Percentiles rank a stretch among this genome's conserved stretches.
Conservation (phyloP, 2,888 invertebrate species). For the Bimastos eiseni region DNA sequence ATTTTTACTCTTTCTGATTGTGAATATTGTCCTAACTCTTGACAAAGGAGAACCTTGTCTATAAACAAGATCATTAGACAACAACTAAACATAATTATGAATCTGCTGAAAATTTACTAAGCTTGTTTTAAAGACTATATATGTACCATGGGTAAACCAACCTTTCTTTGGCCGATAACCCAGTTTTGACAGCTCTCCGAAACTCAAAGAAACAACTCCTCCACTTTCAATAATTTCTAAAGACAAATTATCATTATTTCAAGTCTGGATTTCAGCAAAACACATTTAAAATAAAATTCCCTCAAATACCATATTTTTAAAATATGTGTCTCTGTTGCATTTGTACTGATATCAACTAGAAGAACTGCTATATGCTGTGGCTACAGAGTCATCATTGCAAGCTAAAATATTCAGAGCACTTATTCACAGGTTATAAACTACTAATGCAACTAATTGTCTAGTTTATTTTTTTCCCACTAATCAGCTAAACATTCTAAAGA, state of each 20-base stretch:
- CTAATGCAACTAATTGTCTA: not conserved
- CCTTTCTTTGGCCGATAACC: conserved; percentile 17
- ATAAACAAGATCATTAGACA: not conserved
- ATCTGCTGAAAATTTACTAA: not conserved
- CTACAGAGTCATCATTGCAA: not conserved
- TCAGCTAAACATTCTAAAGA: not conserved
- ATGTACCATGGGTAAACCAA: conserved; percentile 14
- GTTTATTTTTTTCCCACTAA: not conserved
- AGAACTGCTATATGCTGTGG: not conserved
- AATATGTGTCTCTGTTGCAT: too few species aligned
- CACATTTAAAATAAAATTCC: not conserved
- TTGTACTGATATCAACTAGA: not conserved
- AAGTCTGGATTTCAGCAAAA: conserved; percentile 16
- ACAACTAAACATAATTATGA: not conserved
- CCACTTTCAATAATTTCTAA: conserved; percentile 10
- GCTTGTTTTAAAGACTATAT: not conserved
- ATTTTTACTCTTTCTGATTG: too few species aligned
- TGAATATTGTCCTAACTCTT: too few species aligned
- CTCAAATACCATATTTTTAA: not conserved
- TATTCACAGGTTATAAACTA: not conserved
- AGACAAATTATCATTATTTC: conserved; percentile 22
- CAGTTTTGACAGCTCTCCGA: not conserved
- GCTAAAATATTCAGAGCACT: not conserved
- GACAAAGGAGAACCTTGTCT: too few species aligned
- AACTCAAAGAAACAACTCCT: conserved; percentile 10